Evolutionary conservation across 1,140 invertebrate species (phyloP).

Genomic region (Bombus pyrosoma): DNA sequence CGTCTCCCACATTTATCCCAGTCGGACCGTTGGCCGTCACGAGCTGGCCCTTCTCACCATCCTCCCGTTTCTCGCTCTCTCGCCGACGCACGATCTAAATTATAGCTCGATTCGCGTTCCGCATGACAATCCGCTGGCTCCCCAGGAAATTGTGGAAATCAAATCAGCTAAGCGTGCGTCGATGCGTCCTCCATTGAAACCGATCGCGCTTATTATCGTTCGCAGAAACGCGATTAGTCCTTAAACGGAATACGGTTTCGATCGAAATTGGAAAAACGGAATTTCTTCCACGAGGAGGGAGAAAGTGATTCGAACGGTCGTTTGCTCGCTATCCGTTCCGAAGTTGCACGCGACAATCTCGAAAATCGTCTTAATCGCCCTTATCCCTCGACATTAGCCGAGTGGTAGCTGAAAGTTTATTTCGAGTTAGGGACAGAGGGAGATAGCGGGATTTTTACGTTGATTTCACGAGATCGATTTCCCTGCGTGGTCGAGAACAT

Average conservation of each 20-base stretch:
- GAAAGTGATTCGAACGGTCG: no score
- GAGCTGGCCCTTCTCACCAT: background rate
- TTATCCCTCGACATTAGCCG: no score
- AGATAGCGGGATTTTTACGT: no score
- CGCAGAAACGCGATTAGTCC: constrained; percentile 27
- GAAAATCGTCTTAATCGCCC: no score
- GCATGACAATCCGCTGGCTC: constrained; percentile 51
- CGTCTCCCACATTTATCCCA: background rate
- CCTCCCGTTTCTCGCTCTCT: background rate
- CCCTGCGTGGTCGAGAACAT: background rate
- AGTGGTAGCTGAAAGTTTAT: background rate
- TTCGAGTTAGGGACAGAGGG: background rate
- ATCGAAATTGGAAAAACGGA: no score
- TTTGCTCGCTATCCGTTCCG: no score
- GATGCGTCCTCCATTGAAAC: constrained; percentile 22
- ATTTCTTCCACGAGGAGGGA: no score
- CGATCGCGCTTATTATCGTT: constrained; percentile 44
- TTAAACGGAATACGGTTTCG: background rate
- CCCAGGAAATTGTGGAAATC: constrained; percentile 61
- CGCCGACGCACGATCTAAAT: constrained; percentile 49
- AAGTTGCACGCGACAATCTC: no score
- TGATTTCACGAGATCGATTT: background rate
- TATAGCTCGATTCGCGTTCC: constrained; percentile 59
- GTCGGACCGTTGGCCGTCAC: background rate
- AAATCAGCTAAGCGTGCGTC: constrained; percentile 57